phyloP scores from a whole-genome alignment of 2,113 vertebrate genomes.

The Erythrolamprus reginae region DNA sequence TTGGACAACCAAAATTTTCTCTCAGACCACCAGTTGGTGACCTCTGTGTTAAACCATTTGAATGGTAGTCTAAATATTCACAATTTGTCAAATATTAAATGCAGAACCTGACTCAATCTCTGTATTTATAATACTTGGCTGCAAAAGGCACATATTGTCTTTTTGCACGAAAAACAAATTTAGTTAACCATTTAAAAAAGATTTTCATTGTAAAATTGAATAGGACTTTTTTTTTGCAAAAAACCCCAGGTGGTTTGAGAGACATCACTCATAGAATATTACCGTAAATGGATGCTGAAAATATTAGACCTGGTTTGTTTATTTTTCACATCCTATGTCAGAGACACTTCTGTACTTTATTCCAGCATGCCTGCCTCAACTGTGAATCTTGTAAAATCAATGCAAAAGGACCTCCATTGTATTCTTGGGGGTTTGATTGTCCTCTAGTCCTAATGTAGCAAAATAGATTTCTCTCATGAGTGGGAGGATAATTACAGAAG shows the following conservation, averaged over 20 bases:
- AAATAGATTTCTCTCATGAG: constrained; percentile 14
- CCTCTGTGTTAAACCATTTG: not conserved
- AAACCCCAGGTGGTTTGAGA: not conserved
- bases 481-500: not conserved
- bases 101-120: not conserved
- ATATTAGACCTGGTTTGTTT: not conserved
- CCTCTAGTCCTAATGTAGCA: not conserved
- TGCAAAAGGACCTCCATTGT: not conserved
- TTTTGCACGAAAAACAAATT: not conserved
- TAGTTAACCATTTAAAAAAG: not conserved
- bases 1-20: too few species aligned
- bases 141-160: not conserved
- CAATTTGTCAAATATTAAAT: not conserved
- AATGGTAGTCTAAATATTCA: not conserved
- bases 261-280: not conserved
- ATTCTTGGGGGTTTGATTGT: not conserved
- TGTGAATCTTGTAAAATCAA: not conserved
- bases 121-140: not conserved
- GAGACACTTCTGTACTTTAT: not conserved
- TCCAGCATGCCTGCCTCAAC: too few species aligned
- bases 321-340: not conserved
- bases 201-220: not conserved
- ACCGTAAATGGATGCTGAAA: not conserved
- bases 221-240: not conserved
- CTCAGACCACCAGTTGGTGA: too few species aligned